Conservation (phyloP, 2,888 invertebrate species). For the Iphiclides podalirius region DNA sequence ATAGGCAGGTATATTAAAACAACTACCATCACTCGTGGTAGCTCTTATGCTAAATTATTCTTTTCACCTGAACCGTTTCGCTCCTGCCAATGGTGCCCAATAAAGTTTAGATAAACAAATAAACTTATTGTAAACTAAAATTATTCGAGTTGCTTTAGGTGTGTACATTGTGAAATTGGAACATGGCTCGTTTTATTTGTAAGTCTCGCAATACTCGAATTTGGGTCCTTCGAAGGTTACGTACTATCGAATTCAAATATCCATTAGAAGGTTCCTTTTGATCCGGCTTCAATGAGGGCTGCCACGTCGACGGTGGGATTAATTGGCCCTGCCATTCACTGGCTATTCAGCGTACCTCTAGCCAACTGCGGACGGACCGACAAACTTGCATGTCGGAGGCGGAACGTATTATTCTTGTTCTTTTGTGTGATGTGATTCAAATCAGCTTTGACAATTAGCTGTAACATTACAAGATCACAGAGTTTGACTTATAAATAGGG, state of each 20-base stretch:
- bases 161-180: too few relatives aligned
- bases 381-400: conserved; percentile 39
- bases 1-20: too few relatives aligned
- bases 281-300: conserved; percentile 55
- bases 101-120: too few relatives aligned
- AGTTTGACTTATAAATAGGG: too few relatives aligned
- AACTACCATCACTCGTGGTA: too few relatives aligned
- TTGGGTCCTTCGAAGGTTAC: conserved; percentile 5
- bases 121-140: too few relatives aligned
- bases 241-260: conserved; percentile 61
- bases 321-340: conserved; percentile 65
- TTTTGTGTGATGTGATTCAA: conserved; percentile 15
- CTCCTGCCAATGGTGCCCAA: too few relatives aligned
- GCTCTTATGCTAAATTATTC: too few relatives aligned
- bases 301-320: conserved; percentile 57
- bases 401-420: conserved; percentile 25
- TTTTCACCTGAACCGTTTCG: too few relatives aligned
- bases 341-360: conserved; percentile 44
- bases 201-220: not conserved
- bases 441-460: conserved; percentile 9
- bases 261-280: conserved; percentile 73
- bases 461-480: too few relatives aligned
- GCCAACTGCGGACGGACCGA: conserved; percentile 25
- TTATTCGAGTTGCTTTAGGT: too few relatives aligned
- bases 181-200: too few relatives aligned